These are phyloP conservation scores for Galerucella pusilla DNA, from an alignment of 2,888 invertebrate species.

Conservation along the genomic window DNA sequence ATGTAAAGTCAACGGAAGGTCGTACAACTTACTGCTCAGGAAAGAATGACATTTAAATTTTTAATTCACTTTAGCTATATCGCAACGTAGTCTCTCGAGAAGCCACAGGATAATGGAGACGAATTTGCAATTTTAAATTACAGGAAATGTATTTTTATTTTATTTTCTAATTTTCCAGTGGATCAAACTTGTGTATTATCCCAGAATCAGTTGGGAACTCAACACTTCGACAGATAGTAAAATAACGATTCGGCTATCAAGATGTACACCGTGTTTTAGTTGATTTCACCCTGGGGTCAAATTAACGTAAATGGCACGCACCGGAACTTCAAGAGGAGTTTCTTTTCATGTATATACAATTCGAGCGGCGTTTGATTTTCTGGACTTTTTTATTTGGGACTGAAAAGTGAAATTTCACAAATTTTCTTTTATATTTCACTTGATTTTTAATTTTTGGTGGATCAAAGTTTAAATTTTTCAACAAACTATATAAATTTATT, in stretches of 20 bases:
- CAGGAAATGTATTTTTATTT: background rate
- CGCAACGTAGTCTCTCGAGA: constrained; percentile 33
- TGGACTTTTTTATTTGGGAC: background rate
- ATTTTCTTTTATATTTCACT: background rate
- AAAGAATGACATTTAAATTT: constrained; percentile 53
- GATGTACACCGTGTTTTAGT: constrained; percentile 65
- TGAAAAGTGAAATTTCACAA: background rate
- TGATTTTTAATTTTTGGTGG: background rate
- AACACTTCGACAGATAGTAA: constrained; percentile 60
- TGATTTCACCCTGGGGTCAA: constrained; percentile 64
- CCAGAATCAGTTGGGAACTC: constrained; percentile 60
- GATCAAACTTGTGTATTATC: constrained; percentile 51
- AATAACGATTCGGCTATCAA: constrained; percentile 64
- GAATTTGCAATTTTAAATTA: constrained; percentile 9
- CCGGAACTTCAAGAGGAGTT: constrained; percentile 35
- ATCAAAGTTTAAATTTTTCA: too few species aligned
- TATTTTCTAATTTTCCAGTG: constrained; percentile 10
- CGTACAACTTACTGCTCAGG: constrained; percentile 38
- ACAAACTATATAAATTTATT: too few species aligned
- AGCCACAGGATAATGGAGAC: constrained; percentile 1
- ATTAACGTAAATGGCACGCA: constrained; percentile 63
- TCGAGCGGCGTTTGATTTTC: constrained; percentile 27
- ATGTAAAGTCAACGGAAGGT: constrained; percentile 42
- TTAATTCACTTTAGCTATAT: constrained; percentile 47
- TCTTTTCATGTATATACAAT: constrained; percentile 28